Base-by-base conservation (phyloP, 2,888 invertebrate species). In the Clivina fossor region DNA sequence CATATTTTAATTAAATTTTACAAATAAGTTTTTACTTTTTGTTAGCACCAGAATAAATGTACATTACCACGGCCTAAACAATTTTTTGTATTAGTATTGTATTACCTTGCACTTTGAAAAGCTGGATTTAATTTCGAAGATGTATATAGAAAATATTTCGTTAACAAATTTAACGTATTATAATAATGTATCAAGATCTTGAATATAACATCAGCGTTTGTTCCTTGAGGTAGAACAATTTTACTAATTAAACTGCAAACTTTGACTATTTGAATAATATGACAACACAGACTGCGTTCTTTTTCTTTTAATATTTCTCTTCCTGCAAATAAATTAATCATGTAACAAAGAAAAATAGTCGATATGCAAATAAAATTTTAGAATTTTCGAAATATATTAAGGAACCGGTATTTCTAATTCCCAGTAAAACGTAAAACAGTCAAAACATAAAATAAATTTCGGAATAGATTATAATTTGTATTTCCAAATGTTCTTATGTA, bases 211-310 rank as follows among this genome's bases (percentile, higher is more conserved):
- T 84, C 83, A 57, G 79, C 78, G 30, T 75, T 72, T 22, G 69
- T 65, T 0, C 82, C 81, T n/a, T 80, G 68, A 0, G 77, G 78
- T 16, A 81, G 69, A 20, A 75, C 71, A 4, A 76, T 72, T 58
- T 77, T 79, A 9, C 78, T 74, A 4, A 84, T 62, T 51, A 75
- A 74, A 49, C 76, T 71, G 40, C 82, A 65, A 7, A 79, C 75
- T 32, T 77, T 76, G 1, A 80, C 74, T 7, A 82, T 71, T 22
- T 79, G 76, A 30, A 79, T 78, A 33, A 83, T 64, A 60, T 83
- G 81, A n/a, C 76, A 76, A 61, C 80, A 82, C 19, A 83, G 69
- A 9, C 77, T 79, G 35, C 78, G 74, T 66, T 83, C 82, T 62
- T 78, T 76, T 1, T 70, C 69, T 62, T 76, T 78, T 37, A 82